phyloP scores from a whole-genome alignment of 2,113 vertebrate genomes.

The Microcebus jonahi region DNA sequence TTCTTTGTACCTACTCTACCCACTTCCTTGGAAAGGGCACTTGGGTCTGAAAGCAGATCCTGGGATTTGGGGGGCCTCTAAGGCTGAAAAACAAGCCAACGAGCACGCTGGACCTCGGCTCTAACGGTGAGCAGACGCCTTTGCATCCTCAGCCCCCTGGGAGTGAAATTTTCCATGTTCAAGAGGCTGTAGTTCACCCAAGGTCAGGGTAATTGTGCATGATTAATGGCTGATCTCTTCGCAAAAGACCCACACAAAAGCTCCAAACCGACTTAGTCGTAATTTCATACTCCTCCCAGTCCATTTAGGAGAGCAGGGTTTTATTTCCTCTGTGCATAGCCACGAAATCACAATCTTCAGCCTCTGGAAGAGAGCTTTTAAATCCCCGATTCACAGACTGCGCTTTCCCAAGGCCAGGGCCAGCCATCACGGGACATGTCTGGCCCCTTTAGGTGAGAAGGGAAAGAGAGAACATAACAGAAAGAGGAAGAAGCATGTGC shows the following conservation, averaged over 20 bases:
- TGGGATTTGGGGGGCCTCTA: not conserved
- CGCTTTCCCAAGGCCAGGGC: not conserved
- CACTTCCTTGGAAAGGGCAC: no score
- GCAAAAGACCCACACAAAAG: slow-evolving; percentile 83
- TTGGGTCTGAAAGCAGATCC: not conserved
- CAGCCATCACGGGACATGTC: not conserved
- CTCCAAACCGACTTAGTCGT: slow-evolving; percentile 80
- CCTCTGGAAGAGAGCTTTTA: slow-evolving; percentile 70
- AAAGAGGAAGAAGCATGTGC: not conserved
- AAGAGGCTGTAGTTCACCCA: slow-evolving; percentile 82
- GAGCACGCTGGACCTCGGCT: slow-evolving; percentile 17
- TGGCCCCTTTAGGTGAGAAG: not conserved
- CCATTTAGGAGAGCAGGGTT: slow-evolving; percentile 78
- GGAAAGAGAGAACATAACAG: not conserved
- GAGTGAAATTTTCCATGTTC: slow-evolving; percentile 77
- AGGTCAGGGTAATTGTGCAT: slow-evolving; percentile 86
- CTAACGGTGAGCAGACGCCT: slow-evolving; percentile 30
- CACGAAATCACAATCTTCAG: slow-evolving; percentile 76
- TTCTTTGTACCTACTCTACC: not conserved
- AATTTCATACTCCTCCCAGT: slow-evolving; percentile 80
- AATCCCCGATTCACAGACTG: not conserved
- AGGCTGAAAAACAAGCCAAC: not conserved
- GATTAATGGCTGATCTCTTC: slow-evolving; percentile 85
- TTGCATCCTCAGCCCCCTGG: slow-evolving; percentile 71
- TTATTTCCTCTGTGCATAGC: slow-evolving; percentile 75